phyloP scores from a whole-genome alignment of 2,113 vertebrate species.

The Pangasianodon hypophthalmus region DNA sequence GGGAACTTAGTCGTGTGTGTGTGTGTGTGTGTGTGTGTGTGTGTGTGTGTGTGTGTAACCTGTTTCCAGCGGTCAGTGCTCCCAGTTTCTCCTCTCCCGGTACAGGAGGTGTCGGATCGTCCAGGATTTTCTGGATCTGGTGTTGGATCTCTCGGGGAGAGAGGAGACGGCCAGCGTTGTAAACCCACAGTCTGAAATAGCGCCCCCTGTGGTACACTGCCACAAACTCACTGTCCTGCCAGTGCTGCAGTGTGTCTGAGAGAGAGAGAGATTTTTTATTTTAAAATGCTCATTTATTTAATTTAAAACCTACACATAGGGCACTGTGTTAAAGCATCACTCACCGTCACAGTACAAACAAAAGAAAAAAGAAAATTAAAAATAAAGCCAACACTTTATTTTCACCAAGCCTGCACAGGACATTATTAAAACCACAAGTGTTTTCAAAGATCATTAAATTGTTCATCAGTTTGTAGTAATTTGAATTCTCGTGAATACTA shows the following conservation, averaged over 20 bases:
- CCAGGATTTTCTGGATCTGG: slow-evolving; percentile 84
- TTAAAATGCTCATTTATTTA: background rate
- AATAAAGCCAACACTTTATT: no score
- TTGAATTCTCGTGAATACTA: no score
- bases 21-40: slow-evolving; percentile 3
- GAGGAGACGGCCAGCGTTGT: slow-evolving; percentile 76
- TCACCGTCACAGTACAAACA: no score
- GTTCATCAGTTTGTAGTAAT: no score
- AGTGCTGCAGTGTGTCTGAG: slow-evolving; percentile 80
- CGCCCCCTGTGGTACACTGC: slow-evolving; percentile 83
- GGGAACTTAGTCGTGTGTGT: background rate
- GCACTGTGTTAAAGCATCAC: no score
- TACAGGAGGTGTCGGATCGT: slow-evolving; percentile 71
- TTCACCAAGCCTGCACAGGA: no score
- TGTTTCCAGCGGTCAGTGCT: slow-evolving; percentile 81
- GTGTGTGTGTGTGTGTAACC: slow-evolving; percentile 65
- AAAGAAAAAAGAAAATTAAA: no score
- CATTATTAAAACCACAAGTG: no score
- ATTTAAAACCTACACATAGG: no score
- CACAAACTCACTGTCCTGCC: slow-evolving; percentile 81
- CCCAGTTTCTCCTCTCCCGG: slow-evolving; percentile 83
- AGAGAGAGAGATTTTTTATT: background rate
- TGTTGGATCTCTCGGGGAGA: slow-evolving; percentile 80
- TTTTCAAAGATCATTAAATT: no score
- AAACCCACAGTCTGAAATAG: slow-evolving; percentile 81